Evolutionary conservation across 1,140 invertebrate genomes (phyloP), one percentile per base, ranked within the genome.

Genomic region (Euborellia annulipes): DNA sequence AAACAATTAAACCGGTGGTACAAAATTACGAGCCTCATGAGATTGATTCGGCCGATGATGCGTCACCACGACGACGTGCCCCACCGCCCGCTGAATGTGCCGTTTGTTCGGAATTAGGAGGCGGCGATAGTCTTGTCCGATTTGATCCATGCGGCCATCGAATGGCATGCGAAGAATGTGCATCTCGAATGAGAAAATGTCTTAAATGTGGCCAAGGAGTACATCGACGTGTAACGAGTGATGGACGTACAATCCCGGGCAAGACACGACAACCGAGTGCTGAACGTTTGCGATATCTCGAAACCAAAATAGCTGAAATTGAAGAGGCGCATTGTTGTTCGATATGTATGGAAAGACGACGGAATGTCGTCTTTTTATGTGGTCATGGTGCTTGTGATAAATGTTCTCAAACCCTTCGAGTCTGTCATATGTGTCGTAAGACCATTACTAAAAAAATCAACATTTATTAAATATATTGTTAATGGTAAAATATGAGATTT

Each of bases 371-470:
- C 1, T 93, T 93, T 59, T 64, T 90, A 0, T 93, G 89, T 62
- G 89, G 89, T 6, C 89, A 93, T 57, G 78, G 79, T 14, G 81
- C 86, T 3, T 93, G 89, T 65, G 75, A 78, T 22, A 72, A 76
- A 41, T 93, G 89, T 58, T 78, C 85, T 1, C 74, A 82, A 44
- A 82, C 85, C 1, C 63, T 93, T 2, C 77, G 75, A 56, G 83
- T 75, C 6, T 93, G 89, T 68, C 89, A 92, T 65, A 92, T 93
- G 85, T 93, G 88, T 66, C 72, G 89, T 27, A 83, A 87, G 64
- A 76, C 79, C 6, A 91, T 93, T 57, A 76, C 78, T 13, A 84
- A 85, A 59, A 90, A 87, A 60, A 92, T 92, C 52, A 86, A 85
- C 63, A 69, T 91, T 21, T 82, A 81, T 59, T 81, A 43, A n/a